Base-by-base conservation (phyloP, 1,140 invertebrate genomes). In the Penaeus indicus region DNA sequence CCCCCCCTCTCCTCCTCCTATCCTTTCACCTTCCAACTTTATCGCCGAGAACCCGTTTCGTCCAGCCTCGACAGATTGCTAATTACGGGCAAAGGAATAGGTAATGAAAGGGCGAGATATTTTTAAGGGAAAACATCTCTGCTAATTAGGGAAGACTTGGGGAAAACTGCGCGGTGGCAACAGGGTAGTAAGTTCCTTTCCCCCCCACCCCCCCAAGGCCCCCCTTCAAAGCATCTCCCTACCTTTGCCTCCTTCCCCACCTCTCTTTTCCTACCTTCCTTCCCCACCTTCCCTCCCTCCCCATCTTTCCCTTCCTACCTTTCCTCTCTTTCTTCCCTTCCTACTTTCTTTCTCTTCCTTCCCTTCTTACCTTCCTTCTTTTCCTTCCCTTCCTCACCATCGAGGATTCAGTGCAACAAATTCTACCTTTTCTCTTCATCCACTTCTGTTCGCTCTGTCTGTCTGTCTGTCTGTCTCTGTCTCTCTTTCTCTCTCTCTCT, bases 71-170 rank as follows among this genome's bases (percentile, higher is more conserved):
- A 75, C 27, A 75, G 72, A 75, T 75, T 75, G 72, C 72, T 75
- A 75, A 75, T 75, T 75, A 75, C 42, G 72, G 72, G 16, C 72
- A 75, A 75, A 75, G 72, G 72, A 75, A 75, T 75, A 75, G 42
- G 72, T 75, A 75, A 75, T 75, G 72, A 75, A 75, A 75, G 72
- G 72, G 72, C 72, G 72, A 32, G 72, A 75, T 32, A 75, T 75
- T 75, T 75, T 75, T 75, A 75, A 75, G 72, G 72, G 72, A 75
- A 75, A 75, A 32, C 72, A 75, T 75, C 72, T 75, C 72, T 19
- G 27, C 27, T 75, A 75, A 75, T 75, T 75, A 75, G 72, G 72
- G 42, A n/a, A 75, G 54, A 54, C 54, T 54, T 54, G 54, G 54
- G 54, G 54, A 54, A 54, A 54, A 54, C 54, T 54, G 54, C 54